Evolutionary conservation across 2,888 invertebrate species (phyloP).

Genomic region (Masnerella sp.): DNA sequence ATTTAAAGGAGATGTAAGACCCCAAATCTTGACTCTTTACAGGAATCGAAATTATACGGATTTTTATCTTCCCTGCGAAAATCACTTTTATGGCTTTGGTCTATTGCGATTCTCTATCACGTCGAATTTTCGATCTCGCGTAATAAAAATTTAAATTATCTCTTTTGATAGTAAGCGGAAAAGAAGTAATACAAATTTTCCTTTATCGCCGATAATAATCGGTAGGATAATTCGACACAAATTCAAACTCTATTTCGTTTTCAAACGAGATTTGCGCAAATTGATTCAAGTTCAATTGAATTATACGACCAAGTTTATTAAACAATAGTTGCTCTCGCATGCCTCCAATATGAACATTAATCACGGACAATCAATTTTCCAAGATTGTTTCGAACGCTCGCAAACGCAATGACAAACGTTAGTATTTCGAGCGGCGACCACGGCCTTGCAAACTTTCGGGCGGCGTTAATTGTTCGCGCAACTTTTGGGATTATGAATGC

Average conservation of each 20-base stretch:
- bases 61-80: conserved; percentile 15
- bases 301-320: no score
- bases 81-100: no score
- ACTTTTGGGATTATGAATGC: conserved; percentile 18
- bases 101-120: neutral
- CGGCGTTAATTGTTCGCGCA: conserved; percentile 9
- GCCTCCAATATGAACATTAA: no score
- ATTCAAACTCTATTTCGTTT: no score
- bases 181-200: no score
- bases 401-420: conserved; percentile 1
- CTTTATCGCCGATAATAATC: no score
- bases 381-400: neutral
- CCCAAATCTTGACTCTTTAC: conserved; percentile 18
- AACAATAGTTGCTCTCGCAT: no score
- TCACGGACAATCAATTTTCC: neutral
- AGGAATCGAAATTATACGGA: conserved; percentile 16
- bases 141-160: neutral
- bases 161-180: no score
- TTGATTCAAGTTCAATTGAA: no score
- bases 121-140: neutral
- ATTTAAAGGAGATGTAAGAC: conserved; percentile 39
- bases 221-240: no score
- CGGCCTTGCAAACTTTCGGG: neutral
- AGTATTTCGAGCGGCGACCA: neutral
- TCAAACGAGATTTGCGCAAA: no score